phyloP scores from a whole-genome alignment of 2,113 vertebrate species.

The Ibidorhyncha struthersii region DNA sequence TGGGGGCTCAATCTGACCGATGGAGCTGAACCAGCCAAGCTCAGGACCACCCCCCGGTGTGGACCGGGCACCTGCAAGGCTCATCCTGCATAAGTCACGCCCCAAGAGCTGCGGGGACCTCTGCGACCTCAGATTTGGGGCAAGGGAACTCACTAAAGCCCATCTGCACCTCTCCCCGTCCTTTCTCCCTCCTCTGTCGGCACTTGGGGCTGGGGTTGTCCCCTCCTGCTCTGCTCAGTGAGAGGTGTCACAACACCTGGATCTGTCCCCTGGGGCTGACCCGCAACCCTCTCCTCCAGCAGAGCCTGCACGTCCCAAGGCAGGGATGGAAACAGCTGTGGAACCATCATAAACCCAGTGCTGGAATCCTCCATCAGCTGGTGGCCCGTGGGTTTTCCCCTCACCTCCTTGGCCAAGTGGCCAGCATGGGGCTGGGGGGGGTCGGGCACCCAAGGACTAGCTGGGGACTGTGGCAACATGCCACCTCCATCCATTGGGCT shows the following conservation, averaged over 20 bases:
- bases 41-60: no score
- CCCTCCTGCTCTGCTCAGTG: not conserved
- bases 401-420: not conserved
- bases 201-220: not conserved
- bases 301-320: not conserved
- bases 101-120: not conserved
- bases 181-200: not conserved
- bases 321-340: not conserved
- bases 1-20: not conserved
- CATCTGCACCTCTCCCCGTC: not conserved
- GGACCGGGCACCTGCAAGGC: not conserved
- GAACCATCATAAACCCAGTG: not conserved
- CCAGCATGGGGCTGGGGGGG: not conserved
- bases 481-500: not conserved
- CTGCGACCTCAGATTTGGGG: accelerated
- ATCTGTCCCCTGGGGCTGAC: not conserved
- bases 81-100: accelerated
- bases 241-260: not conserved
- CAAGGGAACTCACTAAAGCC: not conserved
- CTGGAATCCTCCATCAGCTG: not conserved
- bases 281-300: not conserved
- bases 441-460: accelerated
- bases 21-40: not conserved
- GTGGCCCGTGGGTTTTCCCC: not conserved
- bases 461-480: not conserved